phyloP scores from a whole-genome alignment of 2,888 invertebrate species.

The Vannuccia rotundouncinata region DNA sequence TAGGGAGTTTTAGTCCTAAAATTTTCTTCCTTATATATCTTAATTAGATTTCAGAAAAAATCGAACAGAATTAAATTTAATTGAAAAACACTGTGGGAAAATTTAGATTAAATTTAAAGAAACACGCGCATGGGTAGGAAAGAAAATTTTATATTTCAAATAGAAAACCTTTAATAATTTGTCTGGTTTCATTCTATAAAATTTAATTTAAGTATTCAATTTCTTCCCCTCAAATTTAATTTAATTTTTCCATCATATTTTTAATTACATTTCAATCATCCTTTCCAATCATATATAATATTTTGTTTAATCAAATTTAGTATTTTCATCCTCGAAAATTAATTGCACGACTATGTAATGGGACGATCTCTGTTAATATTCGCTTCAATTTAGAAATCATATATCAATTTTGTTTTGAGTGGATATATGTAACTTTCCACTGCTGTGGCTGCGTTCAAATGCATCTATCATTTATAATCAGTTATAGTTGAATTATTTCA shows the following conservation, averaged over 20 bases:
- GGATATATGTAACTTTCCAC: no score
- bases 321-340: neutral
- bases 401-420: no score
- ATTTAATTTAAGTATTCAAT: slow-evolving; percentile 26
- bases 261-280: neutral
- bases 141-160: neutral
- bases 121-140: neutral
- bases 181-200: slow-evolving; percentile 12
- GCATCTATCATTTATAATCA: no score
- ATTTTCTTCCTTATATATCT: slow-evolving; percentile 2
- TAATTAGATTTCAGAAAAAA: slow-evolving; percentile 23
- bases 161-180: slow-evolving; percentile 18
- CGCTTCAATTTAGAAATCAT: no score
- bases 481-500: no score
- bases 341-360: neutral
- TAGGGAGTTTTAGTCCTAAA: neutral
- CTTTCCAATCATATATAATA: neutral
- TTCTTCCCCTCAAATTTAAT: neutral
- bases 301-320: slow-evolving; percentile 13
- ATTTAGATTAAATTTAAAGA: slow-evolving; percentile 19
- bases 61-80: slow-evolving; percentile 26
- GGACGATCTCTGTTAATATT: no score
- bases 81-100: slow-evolving; percentile 19
- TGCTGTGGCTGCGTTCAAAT: no score
- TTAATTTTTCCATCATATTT: neutral